Base-by-base conservation (phyloP, 1,140 invertebrate species). In the Phortica variegata region DNA sequence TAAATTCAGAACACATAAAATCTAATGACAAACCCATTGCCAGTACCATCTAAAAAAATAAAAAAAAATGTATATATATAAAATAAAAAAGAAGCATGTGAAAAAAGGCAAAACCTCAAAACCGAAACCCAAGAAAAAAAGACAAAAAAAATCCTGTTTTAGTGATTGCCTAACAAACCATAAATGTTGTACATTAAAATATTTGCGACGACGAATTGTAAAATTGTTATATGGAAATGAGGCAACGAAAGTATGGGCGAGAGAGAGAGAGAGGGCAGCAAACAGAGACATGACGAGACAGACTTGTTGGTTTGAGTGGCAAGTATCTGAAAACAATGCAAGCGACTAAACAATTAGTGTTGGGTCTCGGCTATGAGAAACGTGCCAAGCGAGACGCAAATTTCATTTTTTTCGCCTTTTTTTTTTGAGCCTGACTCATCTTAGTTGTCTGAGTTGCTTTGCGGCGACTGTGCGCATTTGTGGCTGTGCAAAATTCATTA, bases 401-500 rank as follows among this genome's bases (percentile, higher is more conserved):
- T 34, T 34, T 3, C 17, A 38, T 38, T 38, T 38, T 38, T 15
- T 16, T 15, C 13, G 6, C n/a, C 5, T 38, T 15, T 16, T 13
- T 18, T 8, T 6, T 16, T 3, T 3, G 16, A 18, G 13, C 4
- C 6, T 38, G 36, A 8, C 36, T 18, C 6, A 34, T 51, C 21
- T 16, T 36, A 40, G 26, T 41, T 48, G 18, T 43, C 63, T 42
- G 51, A 61, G 52, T 56, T 68, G 60, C 54, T 68, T 50, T 63
- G 63, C 63, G n/a, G n/a, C n/a, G n/a, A n/a, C n/a, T n/a, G n/a
- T n/a, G n/a, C n/a, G n/a, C n/a, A n/a, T n/a, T n/a, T n/a, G n/a
- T n/a, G n/a, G n/a, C n/a, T n/a, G n/a, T n/a, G n/a, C n/a, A n/a
- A 68, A 63, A 69, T 68, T 68, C 63, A 68, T 68, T 68, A 68